A percentile compares a stretch with the other conserved stretches of the same genome.
phyloP scores from a whole-genome alignment of 2,888 invertebrate genomes.

The Bellardia pandia region DNA sequence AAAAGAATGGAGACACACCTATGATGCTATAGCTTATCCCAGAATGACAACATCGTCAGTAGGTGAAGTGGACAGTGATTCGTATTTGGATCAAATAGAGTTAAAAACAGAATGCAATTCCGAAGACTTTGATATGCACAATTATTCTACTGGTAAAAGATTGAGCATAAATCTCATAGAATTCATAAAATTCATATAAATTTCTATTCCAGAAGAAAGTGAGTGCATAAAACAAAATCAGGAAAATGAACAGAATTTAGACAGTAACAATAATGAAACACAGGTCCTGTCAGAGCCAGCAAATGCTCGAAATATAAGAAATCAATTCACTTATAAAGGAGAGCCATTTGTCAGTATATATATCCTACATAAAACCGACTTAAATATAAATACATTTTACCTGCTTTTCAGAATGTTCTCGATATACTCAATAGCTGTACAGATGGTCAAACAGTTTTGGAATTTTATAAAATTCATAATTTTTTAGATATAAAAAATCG shows the following conservation, averaged over 20 bases:
- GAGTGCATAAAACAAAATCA: not conserved
- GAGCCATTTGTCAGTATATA: constrained; percentile 56
- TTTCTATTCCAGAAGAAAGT: constrained; percentile 31
- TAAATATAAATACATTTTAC: not conserved
- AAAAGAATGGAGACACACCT: constrained; percentile 71
- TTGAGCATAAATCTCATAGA: not conserved
- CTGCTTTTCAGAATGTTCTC: constrained; percentile 59
- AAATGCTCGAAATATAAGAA: not conserved
- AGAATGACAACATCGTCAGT: constrained; percentile 40
- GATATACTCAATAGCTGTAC: constrained; percentile 55
- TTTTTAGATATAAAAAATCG: constrained; percentile 73
- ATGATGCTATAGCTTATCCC: constrained; percentile 49
- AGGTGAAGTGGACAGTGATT: constrained; percentile 55
- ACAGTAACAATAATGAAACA: constrained; percentile 20
- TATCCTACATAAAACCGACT: not conserved
- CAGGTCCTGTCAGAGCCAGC: not conserved
- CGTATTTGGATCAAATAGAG: constrained; percentile 67
- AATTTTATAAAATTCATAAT: constrained; percentile 74
- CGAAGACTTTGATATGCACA: constrained; percentile 1
- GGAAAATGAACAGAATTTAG: constrained; percentile 16
- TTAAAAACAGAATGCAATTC: constrained; percentile 66
- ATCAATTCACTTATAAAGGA: constrained; percentile 29
- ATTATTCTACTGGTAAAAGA: constrained; percentile 29
- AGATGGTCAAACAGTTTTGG: constrained; percentile 73
- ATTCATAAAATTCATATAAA: not conserved